A percentile compares a stretch with the other conserved stretches of the same genome.
Evolutionary conservation across 2,113 vertebrate species (phyloP).

Genomic region (Phoxinus phoxinus): DNA sequence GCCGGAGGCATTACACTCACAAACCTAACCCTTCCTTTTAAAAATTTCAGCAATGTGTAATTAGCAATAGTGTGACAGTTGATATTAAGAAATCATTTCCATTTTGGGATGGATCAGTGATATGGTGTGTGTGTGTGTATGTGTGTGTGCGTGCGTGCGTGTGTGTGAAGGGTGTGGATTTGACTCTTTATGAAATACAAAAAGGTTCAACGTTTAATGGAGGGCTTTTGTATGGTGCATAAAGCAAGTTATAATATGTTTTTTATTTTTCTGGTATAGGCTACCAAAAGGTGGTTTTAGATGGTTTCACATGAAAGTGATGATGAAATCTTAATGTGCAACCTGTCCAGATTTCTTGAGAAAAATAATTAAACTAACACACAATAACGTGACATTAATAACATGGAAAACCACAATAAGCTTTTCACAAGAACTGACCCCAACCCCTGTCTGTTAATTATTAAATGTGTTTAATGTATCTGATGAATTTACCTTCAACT

Average conservation of each 20-base stretch:
- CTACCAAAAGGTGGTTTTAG: neutral
- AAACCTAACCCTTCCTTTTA: neutral
- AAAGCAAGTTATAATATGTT: neutral
- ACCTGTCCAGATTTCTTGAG: neutral
- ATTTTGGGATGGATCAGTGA: neutral
- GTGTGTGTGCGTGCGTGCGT: neutral
- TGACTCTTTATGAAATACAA: constrained; percentile 2
- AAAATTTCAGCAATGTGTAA: neutral
- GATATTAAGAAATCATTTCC: neutral
- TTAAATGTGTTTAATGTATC: neutral
- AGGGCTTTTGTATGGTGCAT: neutral
- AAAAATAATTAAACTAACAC: neutral
- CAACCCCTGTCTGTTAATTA: neutral
- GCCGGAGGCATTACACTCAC: neutral
- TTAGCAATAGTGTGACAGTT: neutral
- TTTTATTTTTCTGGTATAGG: neutral
- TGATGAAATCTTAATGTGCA: neutral
- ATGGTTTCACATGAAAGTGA: neutral
- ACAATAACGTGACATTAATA: neutral
- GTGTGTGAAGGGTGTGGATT: constrained; percentile 15
- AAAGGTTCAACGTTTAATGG: neutral
- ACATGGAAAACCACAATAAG: neutral
- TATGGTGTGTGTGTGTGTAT: neutral
- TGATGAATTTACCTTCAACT: neutral
- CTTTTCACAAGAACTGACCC: neutral